phyloP scores from a whole-genome alignment of 2,113 vertebrate species.

The Rhombomys opimus region DNA sequence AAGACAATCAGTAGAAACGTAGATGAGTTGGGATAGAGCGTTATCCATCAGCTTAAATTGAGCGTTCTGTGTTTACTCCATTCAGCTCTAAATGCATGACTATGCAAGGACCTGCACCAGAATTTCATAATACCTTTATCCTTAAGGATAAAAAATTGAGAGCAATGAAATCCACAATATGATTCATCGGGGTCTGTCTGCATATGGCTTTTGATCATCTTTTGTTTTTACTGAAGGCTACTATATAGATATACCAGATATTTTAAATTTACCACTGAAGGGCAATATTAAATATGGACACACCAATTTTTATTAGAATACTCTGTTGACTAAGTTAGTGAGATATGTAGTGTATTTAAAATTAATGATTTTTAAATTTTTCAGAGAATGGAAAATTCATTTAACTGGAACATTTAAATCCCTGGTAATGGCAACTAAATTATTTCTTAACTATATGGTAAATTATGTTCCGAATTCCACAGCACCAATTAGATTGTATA shows the following conservation, averaged over 20 bases:
- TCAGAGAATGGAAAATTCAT: slow-evolving; percentile 53
- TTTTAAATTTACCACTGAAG: neutral
- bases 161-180: neutral
- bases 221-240: neutral
- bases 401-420: slow-evolving; percentile 57
- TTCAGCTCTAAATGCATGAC: slow-evolving; percentile 1
- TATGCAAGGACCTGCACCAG: neutral
- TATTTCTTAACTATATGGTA: slow-evolving; percentile 51
- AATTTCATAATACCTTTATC: slow-evolving; percentile 31
- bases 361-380: slow-evolving; percentile 57
- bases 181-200: neutral
- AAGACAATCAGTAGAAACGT: slow-evolving; percentile 46
- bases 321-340: slow-evolving; percentile 55
- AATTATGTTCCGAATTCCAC: slow-evolving; percentile 61
- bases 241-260: no score
- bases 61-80: neutral
- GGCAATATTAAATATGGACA: slow-evolving; percentile 44
- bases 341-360: slow-evolving; percentile 61
- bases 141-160: neutral
- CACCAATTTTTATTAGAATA: slow-evolving; percentile 57
- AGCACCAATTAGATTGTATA: slow-evolving; percentile 56
- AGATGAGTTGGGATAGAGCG: neutral
- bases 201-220: neutral
- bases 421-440: slow-evolving; percentile 56
- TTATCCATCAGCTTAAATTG: slow-evolving; percentile 31